Base-by-base conservation (phyloP, 2,888 invertebrate species). In the Boloria selene region DNA sequence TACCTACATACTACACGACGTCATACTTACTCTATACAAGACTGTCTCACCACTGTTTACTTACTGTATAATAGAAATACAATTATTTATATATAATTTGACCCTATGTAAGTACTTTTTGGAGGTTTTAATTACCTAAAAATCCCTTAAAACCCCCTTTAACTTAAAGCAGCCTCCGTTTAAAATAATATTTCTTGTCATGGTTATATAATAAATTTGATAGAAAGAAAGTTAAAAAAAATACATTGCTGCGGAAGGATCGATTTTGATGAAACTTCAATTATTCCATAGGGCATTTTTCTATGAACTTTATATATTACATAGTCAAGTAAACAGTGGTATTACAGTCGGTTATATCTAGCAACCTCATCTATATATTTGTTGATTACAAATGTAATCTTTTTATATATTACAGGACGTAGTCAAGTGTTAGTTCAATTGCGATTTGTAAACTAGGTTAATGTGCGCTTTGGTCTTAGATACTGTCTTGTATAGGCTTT, bases 391-490 rank as follows among this genome's bases (percentile, higher is more conserved):
- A 38, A 38, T n/a, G 45, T 56, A 45, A 56, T 44, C 42, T 45
- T 22, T 7, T 55, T 17, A 13, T 56, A 56, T 56, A 26, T 45
- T 56, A 56, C 45, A 45, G n/a, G 56, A 56, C 56, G 56, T 56
- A 56, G 56, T 45, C 31, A 38, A 10, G 56, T 26, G 56, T 56
- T 45, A n/a, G 13, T 14, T 56, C 56, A 56, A 56, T 56, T 56
- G 56, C 56, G 56, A 56, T 56, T 56, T 56, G 56, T 16, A n/a
- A 38, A 38, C 44, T 55, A 14, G 26, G 7, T 14, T 42, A 54
- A 44, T 56, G 56, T 56, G 56, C 56, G 56, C n/a, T 56, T 56
- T 16, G 13, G 22, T 55, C 2, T 50, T 4, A 10, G 44, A 45
- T n/a, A 56, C 18, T 56, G 17, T 56, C 44, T 45, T 56, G 22